Evolutionary conservation across 2,113 vertebrate genomes (phyloP), one percentile per base, ranked within the genome.

Genomic region (Mesembrinibis cayennensis): DNA sequence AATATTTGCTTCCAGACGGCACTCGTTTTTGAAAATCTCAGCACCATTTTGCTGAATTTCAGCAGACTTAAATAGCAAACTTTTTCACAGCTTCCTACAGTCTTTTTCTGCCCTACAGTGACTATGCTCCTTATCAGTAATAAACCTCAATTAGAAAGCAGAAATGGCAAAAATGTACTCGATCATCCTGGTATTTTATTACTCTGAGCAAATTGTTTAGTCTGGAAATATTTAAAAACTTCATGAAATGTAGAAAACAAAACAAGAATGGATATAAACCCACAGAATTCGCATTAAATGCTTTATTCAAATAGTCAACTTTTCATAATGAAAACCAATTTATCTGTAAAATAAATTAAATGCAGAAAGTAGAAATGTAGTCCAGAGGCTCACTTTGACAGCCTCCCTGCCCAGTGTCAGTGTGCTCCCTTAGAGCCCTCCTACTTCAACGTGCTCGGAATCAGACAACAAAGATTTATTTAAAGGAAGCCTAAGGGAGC

Each of bases 1-100:
- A 82, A 13, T 67, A 45, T 21, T 17, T 91, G 27, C 40, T 69
- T 63, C 45, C 22, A 22, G 36, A 16, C 18, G n/a, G 45, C 6
- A 18, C 2, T 87, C 0, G 0, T 4, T 67, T 76, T 40, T 6
- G 2, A 10, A 89, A 62, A 27, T 34, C 36, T 67, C 58, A 58
- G 47, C 55, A 89, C 44, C 1, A 2, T 20, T 67, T 65, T 63
- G 58, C 44, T 58, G 30, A 30, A 45, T 69, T 94, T 88, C 44
- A 79, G 69, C 36, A 69, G 61, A 56, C 3, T 38, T 61, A 49
- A 71, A 74, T 3, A 80, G 58, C 10, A 38, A 55, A 42, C 2
- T 26, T 67, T 42, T 65, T 15, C 36, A 87, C 19, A 87, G 29
- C 36, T 93, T 86, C 30, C 50, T 55, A 27, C 52, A 77, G 18